Conservation (phyloP, 2,888 invertebrate genomes). For the Eurois occulta region DNA sequence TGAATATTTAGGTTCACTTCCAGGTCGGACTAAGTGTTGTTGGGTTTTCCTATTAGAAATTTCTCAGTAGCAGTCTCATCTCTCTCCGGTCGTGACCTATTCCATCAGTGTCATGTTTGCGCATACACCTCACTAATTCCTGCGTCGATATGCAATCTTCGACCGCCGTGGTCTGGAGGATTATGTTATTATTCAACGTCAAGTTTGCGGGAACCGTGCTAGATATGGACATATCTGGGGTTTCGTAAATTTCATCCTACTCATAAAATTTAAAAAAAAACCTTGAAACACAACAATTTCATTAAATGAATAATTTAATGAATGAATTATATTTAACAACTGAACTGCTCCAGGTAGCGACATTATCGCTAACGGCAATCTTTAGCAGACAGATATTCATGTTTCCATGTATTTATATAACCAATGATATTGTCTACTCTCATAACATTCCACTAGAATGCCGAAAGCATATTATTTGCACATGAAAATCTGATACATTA, state of each 20-base stretch:
- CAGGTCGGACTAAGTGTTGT: not conserved
- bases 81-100: not conserved
- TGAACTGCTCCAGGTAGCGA: not conserved
- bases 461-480: not conserved
- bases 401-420: constrained; percentile 17
- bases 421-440: constrained; percentile 22
- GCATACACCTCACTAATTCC: not conserved
- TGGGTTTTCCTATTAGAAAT: not conserved
- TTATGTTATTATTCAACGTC: not conserved
- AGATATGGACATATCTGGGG: not conserved
- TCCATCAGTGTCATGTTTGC: not conserved
- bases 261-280: no score
- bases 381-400: constrained; percentile 14
- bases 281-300: not conserved
- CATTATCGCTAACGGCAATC: constrained; percentile 18
- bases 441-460: constrained; percentile 19
- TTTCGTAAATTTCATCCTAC: not conserved
- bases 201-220: not conserved
- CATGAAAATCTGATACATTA: constrained; percentile 26
- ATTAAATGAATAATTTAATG: not conserved
- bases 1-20: not conserved
- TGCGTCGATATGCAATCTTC: not conserved
- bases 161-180: not conserved
- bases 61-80: not conserved
- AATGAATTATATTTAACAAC: not conserved